Evolutionary conservation across 1,140 invertebrate genomes (phyloP).

Genomic region (Pseudomyrmex dendroicus): DNA sequence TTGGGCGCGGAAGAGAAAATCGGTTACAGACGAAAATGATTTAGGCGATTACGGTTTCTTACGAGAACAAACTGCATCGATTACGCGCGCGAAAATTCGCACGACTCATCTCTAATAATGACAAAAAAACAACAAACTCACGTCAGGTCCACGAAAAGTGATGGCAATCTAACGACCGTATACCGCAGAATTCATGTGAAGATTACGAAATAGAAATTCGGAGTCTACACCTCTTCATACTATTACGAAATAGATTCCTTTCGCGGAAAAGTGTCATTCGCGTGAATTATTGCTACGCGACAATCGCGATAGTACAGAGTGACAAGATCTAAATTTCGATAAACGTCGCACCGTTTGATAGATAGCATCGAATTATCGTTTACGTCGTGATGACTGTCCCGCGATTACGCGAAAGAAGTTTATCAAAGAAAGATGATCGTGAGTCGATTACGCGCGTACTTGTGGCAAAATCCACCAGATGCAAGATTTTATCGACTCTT

Average conservation of each 20-base stretch:
- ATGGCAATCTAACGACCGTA: slow-evolving; percentile 16
- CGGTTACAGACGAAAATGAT: background rate
- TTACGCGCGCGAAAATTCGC: slow-evolving; percentile 18
- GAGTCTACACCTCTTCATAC: too few species aligned
- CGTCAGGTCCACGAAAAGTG: background rate
- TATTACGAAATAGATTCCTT: slow-evolving; percentile 48
- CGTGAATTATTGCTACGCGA: slow-evolving; percentile 13
- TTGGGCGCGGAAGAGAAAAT: slow-evolving; percentile 42
- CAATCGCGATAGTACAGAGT: background rate
- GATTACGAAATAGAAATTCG: slow-evolving; percentile 36
- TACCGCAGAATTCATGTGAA: slow-evolving; percentile 1
- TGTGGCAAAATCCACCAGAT: background rate
- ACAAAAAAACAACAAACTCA: background rate
- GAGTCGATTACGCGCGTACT: slow-evolving; percentile 3
- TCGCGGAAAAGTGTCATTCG: slow-evolving; percentile 32
- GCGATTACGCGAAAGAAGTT: background rate
- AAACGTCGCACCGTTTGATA: background rate
- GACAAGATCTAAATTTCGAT: slow-evolving; percentile 27
- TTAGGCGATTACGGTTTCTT: slow-evolving; percentile 31
- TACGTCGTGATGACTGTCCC: background rate
- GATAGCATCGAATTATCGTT: slow-evolving; percentile 12
- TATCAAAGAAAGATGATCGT: slow-evolving; percentile 3
- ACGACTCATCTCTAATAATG: slow-evolving; percentile 42
- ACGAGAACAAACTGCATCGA: slow-evolving; percentile 8
- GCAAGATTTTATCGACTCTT: background rate